Percentiles rank a stretch among this genome's conserved stretches.
phyloP scores from a whole-genome alignment of 2,113 vertebrate species.

The Hippoglossus stenolepis region DNA sequence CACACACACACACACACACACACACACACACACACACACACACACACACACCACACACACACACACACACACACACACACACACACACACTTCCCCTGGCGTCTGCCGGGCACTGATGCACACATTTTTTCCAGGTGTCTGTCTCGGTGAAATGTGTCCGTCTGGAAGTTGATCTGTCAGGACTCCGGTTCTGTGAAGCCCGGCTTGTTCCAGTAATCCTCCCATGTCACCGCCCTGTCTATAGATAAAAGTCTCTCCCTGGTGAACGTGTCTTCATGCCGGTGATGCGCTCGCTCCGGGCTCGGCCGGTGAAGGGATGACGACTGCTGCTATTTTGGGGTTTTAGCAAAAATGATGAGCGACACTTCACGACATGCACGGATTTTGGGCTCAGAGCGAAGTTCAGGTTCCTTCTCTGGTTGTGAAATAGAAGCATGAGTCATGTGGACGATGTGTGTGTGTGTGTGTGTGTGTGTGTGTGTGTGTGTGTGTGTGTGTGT shows the following conservation, averaged over 20 bases:
- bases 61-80: neutral
- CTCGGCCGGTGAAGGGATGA: constrained; percentile 45
- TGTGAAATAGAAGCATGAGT: neutral
- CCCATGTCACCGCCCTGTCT: constrained; percentile 10
- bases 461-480: no score
- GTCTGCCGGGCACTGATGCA: constrained; percentile 1
- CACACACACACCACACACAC: neutral
- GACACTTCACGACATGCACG: constrained; percentile 2
- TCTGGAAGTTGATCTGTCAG: neutral
- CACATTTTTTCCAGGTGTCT: neutral
- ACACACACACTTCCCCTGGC: neutral
- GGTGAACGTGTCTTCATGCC: neutral
- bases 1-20: neutral
- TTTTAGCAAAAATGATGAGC: constrained; percentile 22
- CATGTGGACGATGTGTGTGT: no score
- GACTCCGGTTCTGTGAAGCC: neutral
- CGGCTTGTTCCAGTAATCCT: constrained; percentile 11
- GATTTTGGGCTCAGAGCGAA: constrained; percentile 3
- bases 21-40: neutral
- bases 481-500: no score
- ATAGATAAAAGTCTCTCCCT: neutral
- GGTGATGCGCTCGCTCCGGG: neutral
- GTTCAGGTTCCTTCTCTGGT: constrained; percentile 13
- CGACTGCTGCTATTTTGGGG: constrained; percentile 12
- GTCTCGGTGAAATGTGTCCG: constrained; percentile 2